Evolutionary conservation across 2,888 invertebrate genomes (phyloP), one percentile per base, ranked within the genome.

Genomic region (Ptycholaimellus sp.): DNA sequence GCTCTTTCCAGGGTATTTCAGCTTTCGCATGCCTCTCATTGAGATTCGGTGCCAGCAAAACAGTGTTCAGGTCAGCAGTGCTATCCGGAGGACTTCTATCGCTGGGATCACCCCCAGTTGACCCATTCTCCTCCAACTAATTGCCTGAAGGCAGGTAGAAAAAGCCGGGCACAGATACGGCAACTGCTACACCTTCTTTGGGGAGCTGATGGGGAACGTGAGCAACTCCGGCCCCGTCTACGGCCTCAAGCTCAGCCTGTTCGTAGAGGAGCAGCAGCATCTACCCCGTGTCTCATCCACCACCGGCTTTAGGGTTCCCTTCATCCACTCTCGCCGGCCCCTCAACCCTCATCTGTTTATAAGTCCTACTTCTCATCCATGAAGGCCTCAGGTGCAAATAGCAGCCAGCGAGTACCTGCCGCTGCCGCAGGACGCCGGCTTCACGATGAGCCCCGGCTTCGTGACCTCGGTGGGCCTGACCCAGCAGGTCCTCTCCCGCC

Each of bases 401-500:
- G 37, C 37, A 14, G 28, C 40, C 2, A 17, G 27, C 3, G 34
- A 34, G 32, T 34, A 37, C 25, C 28, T 34, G 2, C 37, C 40
- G 13, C 31, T 37, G 16, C 40, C 40, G 13, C 37, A 40, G 3
- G 37, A 37, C 20, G n/a, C 22, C 7, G 40, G 40, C 3, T 37
- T 40, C 29, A 37, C 40, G 2, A 30, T 40, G 2, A 30, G 35
- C 5, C 40, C 40, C 13, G 37, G 37, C 2, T 27, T 31, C 3
- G 20, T 18, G 14, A 40, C 37, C 9, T 14, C 31, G 2, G 40
- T 40, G 9, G 37, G 35, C 2, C 30, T 40, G 14, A 27, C 20
- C n/a, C 31, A 34, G 19, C 20, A 19, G 27, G 2, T 17, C 3
- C 34, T 40, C 29, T 4, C 25, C 2, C 34, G 40, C 5, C 16